Conservation (phyloP, 53 echinoderm and acorn worm genomes). For the Mesocentrotus franciscanus region DNA sequence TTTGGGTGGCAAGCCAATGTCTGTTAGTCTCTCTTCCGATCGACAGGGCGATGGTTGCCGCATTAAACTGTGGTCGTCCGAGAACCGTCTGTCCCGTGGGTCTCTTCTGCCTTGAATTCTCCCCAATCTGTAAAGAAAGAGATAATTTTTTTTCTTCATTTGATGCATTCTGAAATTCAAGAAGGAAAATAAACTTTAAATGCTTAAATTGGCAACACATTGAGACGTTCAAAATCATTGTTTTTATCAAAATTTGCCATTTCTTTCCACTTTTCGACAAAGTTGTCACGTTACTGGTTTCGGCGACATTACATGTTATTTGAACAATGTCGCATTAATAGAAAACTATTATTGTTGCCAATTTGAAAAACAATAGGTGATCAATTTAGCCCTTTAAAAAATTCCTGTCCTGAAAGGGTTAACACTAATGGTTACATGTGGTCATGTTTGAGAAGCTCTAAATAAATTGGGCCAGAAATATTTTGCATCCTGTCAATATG, state of each 20-base stretch:
- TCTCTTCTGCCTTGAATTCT: slow-evolving; percentile 12
- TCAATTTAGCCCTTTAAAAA: too few relatives aligned
- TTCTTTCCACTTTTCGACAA: too few relatives aligned
- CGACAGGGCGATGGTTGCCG: slow-evolving; percentile 15
- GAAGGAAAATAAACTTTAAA: too few relatives aligned
- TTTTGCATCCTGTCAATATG: background rate
- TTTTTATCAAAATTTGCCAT: background rate
- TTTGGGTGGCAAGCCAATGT: slow-evolving; percentile 54
- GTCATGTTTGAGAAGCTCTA: too few relatives aligned
- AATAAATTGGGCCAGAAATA: too few relatives aligned
- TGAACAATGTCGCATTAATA: background rate
- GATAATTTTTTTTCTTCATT: background rate
- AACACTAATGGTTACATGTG: too few relatives aligned
- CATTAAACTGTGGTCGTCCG: slow-evolving; percentile 29
- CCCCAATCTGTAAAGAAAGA: slow-evolving; percentile 17
- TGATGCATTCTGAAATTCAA: background rate
- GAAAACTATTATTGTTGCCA: background rate
- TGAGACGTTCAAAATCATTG: background rate
- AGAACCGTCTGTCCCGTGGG: slow-evolving; percentile 1
- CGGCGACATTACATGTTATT: too few relatives aligned
- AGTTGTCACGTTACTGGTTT: too few relatives aligned
- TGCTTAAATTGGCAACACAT: background rate
- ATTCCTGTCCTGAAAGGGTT: too few relatives aligned
- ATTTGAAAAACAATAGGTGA: too few relatives aligned
- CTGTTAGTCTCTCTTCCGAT: slow-evolving; percentile 22